phyloP scores from a whole-genome alignment of 1,140 invertebrate genomes.

The Tetramorium parvispinum region DNA sequence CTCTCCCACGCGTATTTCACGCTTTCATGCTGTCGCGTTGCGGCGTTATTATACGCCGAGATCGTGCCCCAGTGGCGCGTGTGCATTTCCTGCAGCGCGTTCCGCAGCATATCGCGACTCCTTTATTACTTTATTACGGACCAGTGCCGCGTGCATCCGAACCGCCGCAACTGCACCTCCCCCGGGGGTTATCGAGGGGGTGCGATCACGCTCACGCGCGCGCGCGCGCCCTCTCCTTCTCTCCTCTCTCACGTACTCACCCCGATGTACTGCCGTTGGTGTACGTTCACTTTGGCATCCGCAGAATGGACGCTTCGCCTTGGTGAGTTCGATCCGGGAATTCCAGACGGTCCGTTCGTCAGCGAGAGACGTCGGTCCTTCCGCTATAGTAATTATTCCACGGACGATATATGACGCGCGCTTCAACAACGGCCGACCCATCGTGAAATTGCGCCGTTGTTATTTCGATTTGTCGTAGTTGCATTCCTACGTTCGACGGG shows the following conservation, averaged over 20 bases:
- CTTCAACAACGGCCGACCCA: slow-evolving; percentile 13
- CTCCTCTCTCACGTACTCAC: slow-evolving; percentile 6
- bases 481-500: slow-evolving; percentile 11
- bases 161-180: slow-evolving; percentile 14
- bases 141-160: slow-evolving; percentile 15
- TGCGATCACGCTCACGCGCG: neutral
- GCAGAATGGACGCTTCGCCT: slow-evolving; percentile 52
- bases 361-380: slow-evolving; percentile 29
- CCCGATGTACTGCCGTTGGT: neutral
- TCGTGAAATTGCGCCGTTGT: slow-evolving; percentile 61
- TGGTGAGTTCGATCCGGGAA: slow-evolving; percentile 41
- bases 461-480: slow-evolving; percentile 64
- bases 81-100: slow-evolving; percentile 34
- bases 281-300: slow-evolving; percentile 51
- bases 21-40: slow-evolving; percentile 15
- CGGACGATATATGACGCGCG: slow-evolving; percentile 62
- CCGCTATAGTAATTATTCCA: slow-evolving; percentile 64
- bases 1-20: slow-evolving; percentile 26
- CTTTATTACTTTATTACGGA: slow-evolving; percentile 49
- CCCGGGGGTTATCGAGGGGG: neutral
- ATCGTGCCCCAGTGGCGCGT: slow-evolving; percentile 4
- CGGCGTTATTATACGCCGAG: slow-evolving; percentile 25
- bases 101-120: slow-evolving; percentile 55
- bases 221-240: neutral
- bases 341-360: slow-evolving; percentile 59